These are phyloP conservation scores for Idaea straminata DNA, from an alignment of 2,888 invertebrate species.

Conservation along the genomic window DNA sequence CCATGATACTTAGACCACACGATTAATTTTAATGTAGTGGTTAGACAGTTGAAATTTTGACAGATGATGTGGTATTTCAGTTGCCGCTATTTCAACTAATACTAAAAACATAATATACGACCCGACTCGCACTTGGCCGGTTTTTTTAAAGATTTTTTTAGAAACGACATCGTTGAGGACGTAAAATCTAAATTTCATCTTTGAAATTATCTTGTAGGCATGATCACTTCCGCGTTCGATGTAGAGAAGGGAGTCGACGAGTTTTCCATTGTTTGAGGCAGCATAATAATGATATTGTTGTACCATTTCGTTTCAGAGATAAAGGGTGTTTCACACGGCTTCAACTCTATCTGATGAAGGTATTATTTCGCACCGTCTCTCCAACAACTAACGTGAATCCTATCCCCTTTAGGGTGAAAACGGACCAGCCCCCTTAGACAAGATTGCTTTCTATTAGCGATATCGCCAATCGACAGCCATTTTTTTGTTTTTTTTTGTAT, in stretches of 20 bases:
- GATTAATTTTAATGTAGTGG: too few species aligned
- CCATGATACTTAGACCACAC: too few species aligned
- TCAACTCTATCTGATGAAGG: slow-evolving; percentile 45
- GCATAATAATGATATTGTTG: slow-evolving; percentile 55
- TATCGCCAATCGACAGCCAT: too few species aligned
- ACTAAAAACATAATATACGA: too few species aligned
- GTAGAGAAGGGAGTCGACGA: slow-evolving; percentile 48
- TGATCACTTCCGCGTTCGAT: slow-evolving; percentile 31
- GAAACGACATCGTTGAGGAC: neutral
- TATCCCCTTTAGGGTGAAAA: slow-evolving; percentile 3
- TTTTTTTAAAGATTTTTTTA: neutral
- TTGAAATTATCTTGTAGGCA: neutral
- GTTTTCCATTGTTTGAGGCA: slow-evolving; percentile 50
- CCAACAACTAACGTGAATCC: slow-evolving; percentile 5
- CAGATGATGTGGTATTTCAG: too few species aligned
- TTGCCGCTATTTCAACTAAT: too few species aligned
- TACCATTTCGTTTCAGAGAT: slow-evolving; percentile 56
- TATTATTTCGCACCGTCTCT: slow-evolving; percentile 43
- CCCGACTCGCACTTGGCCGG: too few species aligned
- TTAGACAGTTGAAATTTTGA: too few species aligned
- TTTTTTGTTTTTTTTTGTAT: too few species aligned
- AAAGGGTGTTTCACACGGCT: slow-evolving; percentile 50
- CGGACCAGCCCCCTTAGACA: too few species aligned
- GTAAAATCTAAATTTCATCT: neutral
- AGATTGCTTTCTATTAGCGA: slow-evolving; percentile 9